Base-by-base conservation (phyloP, 2,797 vertebrate species). In the Eulemur rubriventer region DNA sequence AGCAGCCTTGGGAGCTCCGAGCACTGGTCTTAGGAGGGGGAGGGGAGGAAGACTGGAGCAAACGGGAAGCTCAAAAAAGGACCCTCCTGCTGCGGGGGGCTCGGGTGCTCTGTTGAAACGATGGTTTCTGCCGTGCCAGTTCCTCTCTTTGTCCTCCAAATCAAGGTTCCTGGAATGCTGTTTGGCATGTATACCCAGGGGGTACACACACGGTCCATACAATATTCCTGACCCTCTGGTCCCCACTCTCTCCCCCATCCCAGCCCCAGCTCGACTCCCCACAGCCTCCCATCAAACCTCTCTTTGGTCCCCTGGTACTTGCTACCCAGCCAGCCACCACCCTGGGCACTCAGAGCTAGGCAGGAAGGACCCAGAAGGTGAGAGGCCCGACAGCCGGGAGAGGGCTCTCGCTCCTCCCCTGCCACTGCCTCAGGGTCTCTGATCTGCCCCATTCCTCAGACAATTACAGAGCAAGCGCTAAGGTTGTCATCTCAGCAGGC, bases 401-500 rank as follows among this genome's bases (percentile, higher is more conserved):
- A 73, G 57, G 75, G 81, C 28, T 85, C 75, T 84, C 83, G 61
- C 86, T 78, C 57, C 67, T 69, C 78, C 72, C 82, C 84, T 89
- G 69, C 84, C 78, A 89, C 63, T 63, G 86, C 89, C 76, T 82
- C 91, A 12, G 52, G 46, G 57, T 92, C 92, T 97, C 97, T 80
- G 88, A 96, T 97, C 95, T 94, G 83, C 89, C 57, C 80, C 93
- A 94, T 89, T 96, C 93, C 95, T 96, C 91, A 78, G 92, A 94
- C 97, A 97, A 97, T 95, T 92, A 96, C 63, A 61, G 82, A 97
- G 95, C 92, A 81, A 95, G 94, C 57, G 13, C 96, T 91, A 79
- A 94, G 93, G 95, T 95, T 97, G 98, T 97, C 92, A 94, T 89
- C 93, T 59, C 95, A 93, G 97, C 96, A 88, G 97, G 95, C 24